Base-by-base conservation (phyloP, 2,888 invertebrate genomes). In the Phortica okadai region DNA sequence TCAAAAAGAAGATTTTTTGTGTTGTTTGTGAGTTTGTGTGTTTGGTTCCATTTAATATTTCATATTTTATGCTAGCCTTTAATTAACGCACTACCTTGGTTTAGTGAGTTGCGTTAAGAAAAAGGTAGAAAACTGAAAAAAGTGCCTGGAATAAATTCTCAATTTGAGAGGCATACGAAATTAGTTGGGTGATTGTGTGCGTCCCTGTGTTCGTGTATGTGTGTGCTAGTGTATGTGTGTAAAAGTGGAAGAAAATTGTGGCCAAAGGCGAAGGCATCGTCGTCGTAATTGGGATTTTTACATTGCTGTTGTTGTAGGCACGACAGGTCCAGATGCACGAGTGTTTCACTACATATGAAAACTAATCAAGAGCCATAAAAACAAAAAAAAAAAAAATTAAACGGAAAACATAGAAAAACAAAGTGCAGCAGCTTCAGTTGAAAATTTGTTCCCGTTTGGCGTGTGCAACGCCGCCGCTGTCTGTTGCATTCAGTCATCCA, bases 1-100 rank as follows among this genome's bases (percentile, higher is more conserved):
- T 81, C 79, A 82, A 82, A 78, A 50, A 50, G 50, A 50, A 21
- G 21, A 62, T 79, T 81, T 86, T 85, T 82, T 84, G 10, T 66
- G 25, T 70, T 70, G 70, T 70, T 45, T 70, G 70, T 70, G 33
- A 11, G 41, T 72, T 72, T 72, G 33, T 56, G n/a, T 33, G n/a
- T 33, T 64, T 33, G 25, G 64, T 41, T 33, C 54, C 54, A 70
- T 54, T 33, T 33, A 72, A 25, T 72, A 72, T 72, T 72, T 56
- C 54, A 72, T 56, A 62, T 72, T 56, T 56, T 69, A 50, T 21
- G 50, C 21, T n/a, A 16, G 45, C 25, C 41, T 64, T 64, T 64
- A 45, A 10, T 45, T 45, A 45, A 45, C 45, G 6, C 10, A 7
- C 33, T 64, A 7, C 25, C 21, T 64, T 10, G 21, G 10, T 33